Conservation (phyloP, 2,113 vertebrate species). For the Corynorhinus townsendii region DNA sequence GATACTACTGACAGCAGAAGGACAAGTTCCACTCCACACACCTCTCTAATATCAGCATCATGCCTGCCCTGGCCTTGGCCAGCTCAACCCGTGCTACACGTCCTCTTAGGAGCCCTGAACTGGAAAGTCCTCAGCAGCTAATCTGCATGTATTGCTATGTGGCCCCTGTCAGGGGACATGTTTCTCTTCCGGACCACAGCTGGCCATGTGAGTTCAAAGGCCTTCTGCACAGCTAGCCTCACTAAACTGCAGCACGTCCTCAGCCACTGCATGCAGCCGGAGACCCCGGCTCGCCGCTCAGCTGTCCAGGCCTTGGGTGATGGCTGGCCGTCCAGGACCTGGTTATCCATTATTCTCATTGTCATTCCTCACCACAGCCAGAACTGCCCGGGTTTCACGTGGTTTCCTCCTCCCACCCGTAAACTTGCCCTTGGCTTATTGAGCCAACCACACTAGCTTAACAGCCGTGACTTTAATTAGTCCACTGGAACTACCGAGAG, state of each 20-base stretch:
- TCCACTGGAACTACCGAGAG: conserved; percentile 33
- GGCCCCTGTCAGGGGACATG: background rate
- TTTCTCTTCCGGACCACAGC: background rate
- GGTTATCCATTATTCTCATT: conserved; percentile 75
- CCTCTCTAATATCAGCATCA: no score
- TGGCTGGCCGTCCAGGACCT: conserved; percentile 48
- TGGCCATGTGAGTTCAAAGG: background rate
- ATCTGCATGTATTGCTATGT: rapidly evolving
- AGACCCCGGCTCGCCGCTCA: background rate
- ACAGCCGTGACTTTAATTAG: conserved; percentile 66
- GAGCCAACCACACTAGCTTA: conserved; percentile 62
- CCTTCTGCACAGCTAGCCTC: background rate
- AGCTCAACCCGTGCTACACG: background rate
- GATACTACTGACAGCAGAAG: background rate
- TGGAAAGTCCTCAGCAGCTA: background rate
- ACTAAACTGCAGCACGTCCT: background rate
- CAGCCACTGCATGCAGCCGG: background rate
- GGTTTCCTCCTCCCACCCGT: conserved; percentile 60
- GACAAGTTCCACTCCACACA: background rate
- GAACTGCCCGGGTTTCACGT: conserved; percentile 61
- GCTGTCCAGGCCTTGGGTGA: conserved; percentile 35
- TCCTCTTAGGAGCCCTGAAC: background rate
- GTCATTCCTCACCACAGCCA: conserved; percentile 43
- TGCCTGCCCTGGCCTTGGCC: background rate
- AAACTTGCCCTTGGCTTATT: conserved; percentile 72